Conservation (phyloP, 2,113 vertebrate genomes). For the Xenopus laevis region DNA sequence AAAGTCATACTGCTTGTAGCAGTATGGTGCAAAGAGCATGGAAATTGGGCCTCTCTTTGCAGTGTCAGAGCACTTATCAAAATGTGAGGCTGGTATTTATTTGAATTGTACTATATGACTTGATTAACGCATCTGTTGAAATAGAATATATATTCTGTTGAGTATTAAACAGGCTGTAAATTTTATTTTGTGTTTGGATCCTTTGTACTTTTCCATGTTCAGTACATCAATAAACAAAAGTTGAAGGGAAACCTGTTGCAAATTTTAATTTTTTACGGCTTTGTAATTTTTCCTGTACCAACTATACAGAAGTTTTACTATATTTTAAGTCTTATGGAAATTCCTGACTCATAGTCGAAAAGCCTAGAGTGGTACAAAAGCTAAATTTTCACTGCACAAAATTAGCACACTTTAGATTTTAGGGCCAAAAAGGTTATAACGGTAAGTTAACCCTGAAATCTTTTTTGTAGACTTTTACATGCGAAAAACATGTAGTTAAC, state of each 20-base stretch:
- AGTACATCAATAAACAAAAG: constrained; percentile 99
- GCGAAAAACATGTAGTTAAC: too few species aligned
- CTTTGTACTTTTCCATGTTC: constrained; percentile 97
- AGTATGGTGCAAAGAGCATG: constrained; percentile 76
- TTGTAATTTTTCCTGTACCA: too few species aligned
- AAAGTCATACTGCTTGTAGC: not conserved
- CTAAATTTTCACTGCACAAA: too few species aligned
- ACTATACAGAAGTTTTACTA: too few species aligned
- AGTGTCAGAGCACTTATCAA: constrained; percentile 85
- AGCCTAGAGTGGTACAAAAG: too few species aligned
- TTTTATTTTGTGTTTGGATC: constrained; percentile 98
- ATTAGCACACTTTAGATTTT: too few species aligned
- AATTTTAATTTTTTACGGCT: not conserved
- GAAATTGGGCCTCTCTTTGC: constrained; percentile 76
- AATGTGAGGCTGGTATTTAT: constrained; percentile 93
- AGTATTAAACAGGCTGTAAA: constrained; percentile 98
- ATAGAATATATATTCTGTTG: constrained; percentile 91
- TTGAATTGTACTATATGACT: constrained; percentile 96
- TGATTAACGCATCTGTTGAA: constrained; percentile 85
- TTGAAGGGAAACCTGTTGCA: constrained; percentile 83
- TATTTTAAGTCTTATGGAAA: too few species aligned
- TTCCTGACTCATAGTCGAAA: too few species aligned
- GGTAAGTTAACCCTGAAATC: too few species aligned
- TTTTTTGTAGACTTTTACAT: too few species aligned
- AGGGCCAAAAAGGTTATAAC: too few species aligned